phyloP scores from a whole-genome alignment of 2,113 vertebrate species.

The Rhabdornis inornatus region DNA sequence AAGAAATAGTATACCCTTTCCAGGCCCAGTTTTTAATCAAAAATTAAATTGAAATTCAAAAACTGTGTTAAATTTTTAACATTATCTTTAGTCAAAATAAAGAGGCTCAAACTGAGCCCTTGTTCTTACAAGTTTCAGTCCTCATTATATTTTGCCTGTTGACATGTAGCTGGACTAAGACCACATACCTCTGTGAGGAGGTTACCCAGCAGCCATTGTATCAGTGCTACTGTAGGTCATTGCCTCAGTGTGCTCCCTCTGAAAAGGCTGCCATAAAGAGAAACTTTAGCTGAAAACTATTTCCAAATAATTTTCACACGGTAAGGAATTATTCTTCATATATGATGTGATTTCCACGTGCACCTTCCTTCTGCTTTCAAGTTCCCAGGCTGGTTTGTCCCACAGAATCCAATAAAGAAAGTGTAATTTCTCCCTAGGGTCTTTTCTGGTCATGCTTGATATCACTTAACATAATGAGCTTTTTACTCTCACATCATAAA shows the following conservation, averaged over 20 bases:
- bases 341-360: conserved; percentile 49
- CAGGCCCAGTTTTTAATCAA: not conserved
- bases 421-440: conserved; percentile 52
- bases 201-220: not conserved
- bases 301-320: conserved; percentile 49
- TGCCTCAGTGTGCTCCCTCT: not conserved
- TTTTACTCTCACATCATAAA: conserved; percentile 66
- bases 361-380: conserved; percentile 8
- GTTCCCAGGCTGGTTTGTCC: conserved; percentile 46
- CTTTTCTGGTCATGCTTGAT: conserved; percentile 64
- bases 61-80: not conserved
- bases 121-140: not conserved
- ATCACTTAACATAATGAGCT: conserved; percentile 57
- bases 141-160: not conserved
- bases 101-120: not conserved
- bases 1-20: not conserved
- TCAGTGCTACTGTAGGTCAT: conserved; percentile 26
- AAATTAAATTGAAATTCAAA: not conserved
- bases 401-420: conserved; percentile 48
- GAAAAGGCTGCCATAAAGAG: not conserved
- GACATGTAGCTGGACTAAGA: not conserved
- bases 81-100: not conserved
- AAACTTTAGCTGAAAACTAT: conserved; percentile 20
- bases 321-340: conserved; percentile 20
- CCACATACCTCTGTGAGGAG: not conserved